A percentile compares a stretch with the other conserved stretches of the same genome.
Evolutionary conservation across 2,113 vertebrate genomes (phyloP).

Genomic region (Alligator mississippiensis): DNA sequence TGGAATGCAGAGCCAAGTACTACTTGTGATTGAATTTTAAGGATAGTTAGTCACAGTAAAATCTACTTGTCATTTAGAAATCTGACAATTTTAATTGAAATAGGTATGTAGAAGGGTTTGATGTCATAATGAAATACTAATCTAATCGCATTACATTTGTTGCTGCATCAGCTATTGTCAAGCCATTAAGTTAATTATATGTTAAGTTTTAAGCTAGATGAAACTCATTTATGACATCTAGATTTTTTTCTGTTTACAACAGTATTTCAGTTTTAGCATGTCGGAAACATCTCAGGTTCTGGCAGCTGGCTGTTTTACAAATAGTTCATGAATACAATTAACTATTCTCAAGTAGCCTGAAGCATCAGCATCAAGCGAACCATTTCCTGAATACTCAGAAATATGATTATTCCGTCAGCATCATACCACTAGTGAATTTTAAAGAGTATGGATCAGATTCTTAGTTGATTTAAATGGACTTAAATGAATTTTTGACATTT

Average conservation of each 20-base stretch:
- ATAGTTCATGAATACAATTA: constrained; percentile 69
- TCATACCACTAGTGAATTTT: not conserved
- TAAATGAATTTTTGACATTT: not conserved
- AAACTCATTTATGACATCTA: constrained; percentile 63
- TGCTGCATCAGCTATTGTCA: constrained; percentile 67
- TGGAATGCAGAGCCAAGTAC: constrained; percentile 22
- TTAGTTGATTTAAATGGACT: not conserved
- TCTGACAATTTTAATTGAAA: not conserved
- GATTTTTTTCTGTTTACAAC: constrained; percentile 55
- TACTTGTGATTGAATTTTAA: constrained; percentile 26
- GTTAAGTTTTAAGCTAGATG: constrained; percentile 61
- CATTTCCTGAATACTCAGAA: constrained; percentile 12
- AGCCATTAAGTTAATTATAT: constrained; percentile 67
- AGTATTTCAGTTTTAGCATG: constrained; percentile 56
- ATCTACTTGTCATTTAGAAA: constrained; percentile 29
- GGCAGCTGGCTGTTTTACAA: constrained; percentile 66
- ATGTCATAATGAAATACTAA: constrained; percentile 48
- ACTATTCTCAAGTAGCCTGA: constrained; percentile 58
- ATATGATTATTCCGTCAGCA: not conserved
- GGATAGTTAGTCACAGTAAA: constrained; percentile 25
- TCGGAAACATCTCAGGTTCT: constrained; percentile 66
- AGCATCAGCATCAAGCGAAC: constrained; percentile 49
- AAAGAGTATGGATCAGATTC: not conserved
- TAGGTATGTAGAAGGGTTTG: constrained; percentile 24
- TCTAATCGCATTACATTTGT: constrained; percentile 59